Conservation (phyloP, 2,797 vertebrate species). For the Rhynchonycteris naso region DNA sequence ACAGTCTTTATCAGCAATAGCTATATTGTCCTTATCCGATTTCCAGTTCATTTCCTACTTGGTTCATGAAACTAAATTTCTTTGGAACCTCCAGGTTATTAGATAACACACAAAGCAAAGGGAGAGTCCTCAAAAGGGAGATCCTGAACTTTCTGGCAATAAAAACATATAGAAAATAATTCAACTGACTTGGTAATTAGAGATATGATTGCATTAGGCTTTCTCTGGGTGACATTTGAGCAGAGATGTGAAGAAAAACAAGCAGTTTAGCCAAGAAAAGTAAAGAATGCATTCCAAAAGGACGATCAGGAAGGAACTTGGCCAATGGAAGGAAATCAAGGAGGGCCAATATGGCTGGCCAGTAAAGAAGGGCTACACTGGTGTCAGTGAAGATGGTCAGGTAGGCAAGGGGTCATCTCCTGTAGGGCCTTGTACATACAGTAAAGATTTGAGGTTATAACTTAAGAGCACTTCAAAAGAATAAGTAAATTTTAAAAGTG, state of each 20-base stretch:
- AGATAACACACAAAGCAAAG: conserved; percentile 32
- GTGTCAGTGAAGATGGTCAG: background rate
- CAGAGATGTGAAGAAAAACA: conserved; percentile 20
- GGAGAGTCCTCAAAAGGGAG: conserved; percentile 7
- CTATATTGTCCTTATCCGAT: background rate
- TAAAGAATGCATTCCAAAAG: conserved; percentile 6
- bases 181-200: conserved; percentile 9
- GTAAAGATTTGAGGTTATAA: background rate
- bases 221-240: background rate
- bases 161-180: conserved; percentile 39
- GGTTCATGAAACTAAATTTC: background rate
- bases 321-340: background rate
- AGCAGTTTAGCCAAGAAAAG: background rate
- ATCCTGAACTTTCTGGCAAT: conserved; percentile 45
- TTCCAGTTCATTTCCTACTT: background rate
- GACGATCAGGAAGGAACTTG: background rate
- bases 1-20: background rate
- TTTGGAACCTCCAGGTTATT: background rate
- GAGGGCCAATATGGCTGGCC: background rate
- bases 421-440: background rate
- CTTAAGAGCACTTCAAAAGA: background rate
- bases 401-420: background rate
- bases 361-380: background rate
- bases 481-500: background rate
- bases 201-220: background rate